Base-by-base conservation (phyloP, 2,797 vertebrate species). In the Kryptopterus vitreolus region DNA sequence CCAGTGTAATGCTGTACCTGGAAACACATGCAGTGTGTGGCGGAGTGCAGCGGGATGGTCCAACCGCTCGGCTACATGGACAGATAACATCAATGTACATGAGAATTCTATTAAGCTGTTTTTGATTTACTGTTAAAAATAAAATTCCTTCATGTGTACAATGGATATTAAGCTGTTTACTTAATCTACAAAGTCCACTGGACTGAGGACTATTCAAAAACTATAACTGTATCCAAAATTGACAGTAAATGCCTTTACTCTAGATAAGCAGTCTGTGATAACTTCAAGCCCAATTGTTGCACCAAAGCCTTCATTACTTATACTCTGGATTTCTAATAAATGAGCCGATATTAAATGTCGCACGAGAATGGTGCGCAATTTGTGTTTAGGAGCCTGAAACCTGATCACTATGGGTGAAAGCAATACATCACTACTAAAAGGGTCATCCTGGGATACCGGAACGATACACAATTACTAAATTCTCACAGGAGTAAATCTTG, bases 1-100 rank as follows among this genome's bases (percentile, higher is more conserved):
- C 4, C 48, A 71, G 29, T 43, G 48, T 35, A 12, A 8, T 33
- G 18, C 16, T 50, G 76, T 86, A 94, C 94, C 94, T 92, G 85
- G 46, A 94, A 79, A 87, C 94, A 94, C 79, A 84, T 85, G 90
- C 93, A 95, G 73, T 86, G 83, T 15, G 89, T 88, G 77, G 93
- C 81, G 35, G 87, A 86, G 58, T 85, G 53, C 76, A 94, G 75
- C 0, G 92, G 91, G 81, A 94, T 83, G 78, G 76, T 83, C 2
- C 20, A 35, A 29, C 8, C 2, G 7, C 74, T 78, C 1, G 1
- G 0, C 70, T 80, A 58, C 59, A 62, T 15, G 29, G 71, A 66
- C 78, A 78, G 74, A 58, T 0, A 3, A 74, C 53, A 12, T 2
- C 4, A 0, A 8, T 16, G 9, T 24, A 16, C 4, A 38, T 74